Percentiles rank a stretch among this genome's conserved stretches.
phyloP scores from a whole-genome alignment of 1,140 invertebrate genomes.

The Saccostrea glomerata region DNA sequence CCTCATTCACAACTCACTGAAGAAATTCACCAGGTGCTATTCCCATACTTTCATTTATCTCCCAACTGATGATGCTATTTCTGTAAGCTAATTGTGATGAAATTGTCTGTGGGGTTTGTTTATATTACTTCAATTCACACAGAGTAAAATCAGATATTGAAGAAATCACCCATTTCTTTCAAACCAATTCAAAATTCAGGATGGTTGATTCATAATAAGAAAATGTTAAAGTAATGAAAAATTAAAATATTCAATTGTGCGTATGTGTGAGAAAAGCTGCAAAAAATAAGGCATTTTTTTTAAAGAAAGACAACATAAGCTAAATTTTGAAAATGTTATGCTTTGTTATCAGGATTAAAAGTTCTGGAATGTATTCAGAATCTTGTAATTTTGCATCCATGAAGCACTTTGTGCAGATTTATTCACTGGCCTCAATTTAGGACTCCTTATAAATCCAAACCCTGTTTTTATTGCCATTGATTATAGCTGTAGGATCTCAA shows the following conservation, averaged over 20 bases:
- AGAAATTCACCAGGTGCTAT: not conserved
- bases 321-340: no score
- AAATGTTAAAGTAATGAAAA: not conserved
- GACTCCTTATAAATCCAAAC: no score
- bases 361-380: no score
- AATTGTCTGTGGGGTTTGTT: conserved; percentile 6
- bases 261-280: no score
- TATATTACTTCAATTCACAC: conserved; percentile 9
- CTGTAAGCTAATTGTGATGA: conserved; percentile 4
- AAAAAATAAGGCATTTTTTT: no score
- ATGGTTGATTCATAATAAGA: not conserved
- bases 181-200: not conserved
- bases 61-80: not conserved
- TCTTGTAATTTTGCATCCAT: no score
- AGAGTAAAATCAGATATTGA: conserved; percentile 7
- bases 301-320: no score
- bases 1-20: not conserved
- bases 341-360: no score
- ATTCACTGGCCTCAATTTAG: no score
- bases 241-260: no score
- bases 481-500: not conserved
- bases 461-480: not conserved
- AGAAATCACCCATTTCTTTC: not conserved
- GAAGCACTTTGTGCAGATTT: no score
- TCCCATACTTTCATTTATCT: not conserved